Conservation (phyloP, 2,113 vertebrate species). For the Cinclus cinclus region DNA sequence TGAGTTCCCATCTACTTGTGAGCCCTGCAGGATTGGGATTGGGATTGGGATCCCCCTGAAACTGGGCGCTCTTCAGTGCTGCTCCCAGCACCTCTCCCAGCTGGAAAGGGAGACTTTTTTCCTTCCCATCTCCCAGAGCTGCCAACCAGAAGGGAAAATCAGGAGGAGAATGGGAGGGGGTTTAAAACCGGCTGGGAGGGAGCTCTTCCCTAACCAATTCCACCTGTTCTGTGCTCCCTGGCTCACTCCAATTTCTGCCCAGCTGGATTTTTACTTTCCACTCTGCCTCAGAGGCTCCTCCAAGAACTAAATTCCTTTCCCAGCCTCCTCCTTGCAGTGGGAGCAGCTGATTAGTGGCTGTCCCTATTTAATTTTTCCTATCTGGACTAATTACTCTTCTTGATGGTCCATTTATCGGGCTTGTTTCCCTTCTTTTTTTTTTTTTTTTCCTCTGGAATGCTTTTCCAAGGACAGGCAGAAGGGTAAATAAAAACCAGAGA, state of each 20-base stretch:
- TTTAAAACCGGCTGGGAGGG: neutral
- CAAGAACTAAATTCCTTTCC: conserved; percentile 42
- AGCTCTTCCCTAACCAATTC: conserved; percentile 53
- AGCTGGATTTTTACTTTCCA: conserved; percentile 42
- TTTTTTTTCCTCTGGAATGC: neutral
- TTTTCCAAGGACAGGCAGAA: conserved; percentile 36
- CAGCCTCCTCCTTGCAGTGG: conserved; percentile 15
- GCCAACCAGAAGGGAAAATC: conserved; percentile 56
- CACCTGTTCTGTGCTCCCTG: conserved; percentile 44
- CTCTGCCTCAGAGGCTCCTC: conserved; percentile 53
- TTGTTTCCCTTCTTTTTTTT: conserved; percentile 18
- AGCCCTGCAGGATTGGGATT: neutral
- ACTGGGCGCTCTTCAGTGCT: rapidly evolving
- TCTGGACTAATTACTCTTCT: conserved; percentile 56
- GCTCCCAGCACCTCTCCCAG: neutral
- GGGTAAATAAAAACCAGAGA: conserved; percentile 64
- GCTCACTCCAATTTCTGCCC: conserved; percentile 36
- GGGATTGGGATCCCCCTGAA: neutral
- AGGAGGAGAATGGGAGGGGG: neutral
- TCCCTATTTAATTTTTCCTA: conserved; percentile 56
- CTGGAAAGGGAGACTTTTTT: neutral
- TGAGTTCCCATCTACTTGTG: neutral
- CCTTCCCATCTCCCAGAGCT: neutral
- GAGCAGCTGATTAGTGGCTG: conserved; percentile 58
- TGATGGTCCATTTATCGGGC: conserved; percentile 68